These are phyloP conservation scores for Brachystomella parvula DNA, from an alignment of 1,140 invertebrate genomes.

Conservation along the genomic window DNA sequence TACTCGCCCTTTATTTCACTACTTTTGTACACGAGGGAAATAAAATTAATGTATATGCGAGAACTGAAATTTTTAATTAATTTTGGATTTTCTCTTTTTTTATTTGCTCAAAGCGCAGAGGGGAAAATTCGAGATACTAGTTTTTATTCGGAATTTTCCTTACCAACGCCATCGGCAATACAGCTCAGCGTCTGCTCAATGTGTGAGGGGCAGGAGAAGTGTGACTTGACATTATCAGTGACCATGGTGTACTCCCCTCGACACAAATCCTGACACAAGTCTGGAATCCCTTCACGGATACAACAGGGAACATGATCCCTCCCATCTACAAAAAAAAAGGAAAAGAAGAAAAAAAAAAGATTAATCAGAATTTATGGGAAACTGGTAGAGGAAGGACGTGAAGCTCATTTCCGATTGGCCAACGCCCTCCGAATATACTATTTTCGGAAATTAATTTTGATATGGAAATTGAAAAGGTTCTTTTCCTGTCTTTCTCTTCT, in stretches of 20 bases:
- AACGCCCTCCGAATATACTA: background rate
- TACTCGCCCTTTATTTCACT: too few relatives aligned
- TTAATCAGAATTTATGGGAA: background rate
- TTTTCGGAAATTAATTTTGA: slow-evolving; percentile 9
- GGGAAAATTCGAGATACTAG: background rate
- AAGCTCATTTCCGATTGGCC: background rate
- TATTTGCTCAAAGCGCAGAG: too few relatives aligned
- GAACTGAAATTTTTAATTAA: too few relatives aligned
- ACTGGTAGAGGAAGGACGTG: background rate
- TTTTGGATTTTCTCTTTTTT: too few relatives aligned
- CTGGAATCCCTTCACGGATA: slow-evolving; percentile 65
- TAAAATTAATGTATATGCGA: too few relatives aligned
- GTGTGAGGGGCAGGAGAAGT: slow-evolving; percentile 70
- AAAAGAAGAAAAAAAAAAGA: too few relatives aligned
- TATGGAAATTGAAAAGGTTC: slow-evolving; percentile 13
- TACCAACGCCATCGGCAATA: slow-evolving; percentile 29
- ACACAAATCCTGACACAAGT: slow-evolving; percentile 74
- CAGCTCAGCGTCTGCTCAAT: slow-evolving; percentile 63
- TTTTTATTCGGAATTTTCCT: background rate
- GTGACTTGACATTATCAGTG: slow-evolving; percentile 71
- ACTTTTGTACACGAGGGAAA: too few relatives aligned
- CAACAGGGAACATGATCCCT: slow-evolving; percentile 76
- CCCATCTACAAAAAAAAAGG: slow-evolving; percentile 50
- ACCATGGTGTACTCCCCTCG: slow-evolving; percentile 72
- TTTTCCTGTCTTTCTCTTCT: too few relatives aligned